phyloP scores from a whole-genome alignment of 2,113 vertebrate genomes.

The Salvelinus sp. region DNA sequence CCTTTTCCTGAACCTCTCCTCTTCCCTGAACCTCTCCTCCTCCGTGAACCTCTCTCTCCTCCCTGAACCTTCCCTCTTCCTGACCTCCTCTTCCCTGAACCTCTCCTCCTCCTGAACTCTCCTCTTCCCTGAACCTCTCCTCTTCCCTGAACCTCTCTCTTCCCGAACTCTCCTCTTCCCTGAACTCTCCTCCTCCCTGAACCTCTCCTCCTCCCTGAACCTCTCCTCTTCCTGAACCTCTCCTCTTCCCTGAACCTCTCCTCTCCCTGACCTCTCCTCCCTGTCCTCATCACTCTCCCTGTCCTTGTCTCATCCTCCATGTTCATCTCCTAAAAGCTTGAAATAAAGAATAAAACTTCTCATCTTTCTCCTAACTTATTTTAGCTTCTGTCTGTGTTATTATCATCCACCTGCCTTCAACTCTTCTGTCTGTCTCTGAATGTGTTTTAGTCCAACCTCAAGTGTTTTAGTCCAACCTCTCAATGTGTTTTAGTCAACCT shows the following conservation, averaged over 20 bases:
- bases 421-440: conserved; percentile 47
- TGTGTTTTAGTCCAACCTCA: not conserved
- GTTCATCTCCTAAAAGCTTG: conserved; percentile 21
- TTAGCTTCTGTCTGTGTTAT: not conserved
- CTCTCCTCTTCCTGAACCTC: conserved; percentile 57
- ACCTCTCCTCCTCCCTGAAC: no score
- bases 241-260: conserved; percentile 14
- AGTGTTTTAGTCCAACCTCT: no score
- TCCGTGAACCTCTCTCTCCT: no score
- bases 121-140: no score
- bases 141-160: no score
- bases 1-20: not conserved
- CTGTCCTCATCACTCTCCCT: conserved; percentile 12
- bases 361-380: conserved; percentile 13
- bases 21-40: no score
- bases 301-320: not conserved
- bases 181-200: no score
- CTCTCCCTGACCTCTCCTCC: not conserved
- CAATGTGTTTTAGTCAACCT: not conserved
- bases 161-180: no score
- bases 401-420: conserved; percentile 57
- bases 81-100: no score
- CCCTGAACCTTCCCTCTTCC: no score
- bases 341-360: conserved; percentile 37
- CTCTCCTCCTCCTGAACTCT: no score